These are phyloP conservation scores for Drosophila ananassae DNA, from an alignment of 1,140 invertebrate genomes.

Conservation along the genomic window DNA sequence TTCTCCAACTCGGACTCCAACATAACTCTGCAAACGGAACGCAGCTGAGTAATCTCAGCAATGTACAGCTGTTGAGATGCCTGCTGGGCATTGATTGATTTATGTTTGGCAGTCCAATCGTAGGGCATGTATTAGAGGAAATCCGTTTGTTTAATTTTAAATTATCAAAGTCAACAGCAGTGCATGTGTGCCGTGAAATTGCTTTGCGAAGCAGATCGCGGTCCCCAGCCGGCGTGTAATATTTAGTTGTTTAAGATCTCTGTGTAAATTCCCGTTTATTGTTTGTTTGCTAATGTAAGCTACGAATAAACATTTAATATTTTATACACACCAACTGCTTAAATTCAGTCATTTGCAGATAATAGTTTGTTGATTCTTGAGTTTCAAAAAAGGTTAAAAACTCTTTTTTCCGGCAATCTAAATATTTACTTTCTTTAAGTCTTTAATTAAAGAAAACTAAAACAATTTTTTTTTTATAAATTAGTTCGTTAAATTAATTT, in stretches of 20 bases:
- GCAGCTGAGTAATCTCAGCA: slow-evolving; percentile 56
- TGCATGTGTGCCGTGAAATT: slow-evolving; percentile 19
- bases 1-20: slow-evolving; percentile 81
- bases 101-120: slow-evolving; percentile 20
- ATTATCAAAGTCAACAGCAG: slow-evolving; percentile 41
- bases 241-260: slow-evolving; percentile 72
- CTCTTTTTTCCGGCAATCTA: no score
- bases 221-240: slow-evolving; percentile 52
- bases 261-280: slow-evolving; percentile 71
- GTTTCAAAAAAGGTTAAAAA: no score
- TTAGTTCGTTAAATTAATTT: no score
- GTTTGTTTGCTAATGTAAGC: slow-evolving; percentile 68
- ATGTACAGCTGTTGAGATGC: slow-evolving; percentile 9
- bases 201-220: slow-evolving; percentile 8
- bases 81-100: slow-evolving; percentile 7
- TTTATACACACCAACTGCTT: slow-evolving; percentile 46
- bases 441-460: no score
- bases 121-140: slow-evolving; percentile 23
- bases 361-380: no score
- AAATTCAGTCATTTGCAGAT: neutral
- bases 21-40: slow-evolving; percentile 65
- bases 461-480: no score
- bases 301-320: slow-evolving; percentile 55
- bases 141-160: slow-evolving; percentile 51
- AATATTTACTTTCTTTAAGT: no score